A percentile compares a stretch with the other conserved stretches of the same genome.
Evolutionary conservation across 2,113 vertebrate genomes (phyloP).

Genomic region (Thunnus thynnus): DNA sequence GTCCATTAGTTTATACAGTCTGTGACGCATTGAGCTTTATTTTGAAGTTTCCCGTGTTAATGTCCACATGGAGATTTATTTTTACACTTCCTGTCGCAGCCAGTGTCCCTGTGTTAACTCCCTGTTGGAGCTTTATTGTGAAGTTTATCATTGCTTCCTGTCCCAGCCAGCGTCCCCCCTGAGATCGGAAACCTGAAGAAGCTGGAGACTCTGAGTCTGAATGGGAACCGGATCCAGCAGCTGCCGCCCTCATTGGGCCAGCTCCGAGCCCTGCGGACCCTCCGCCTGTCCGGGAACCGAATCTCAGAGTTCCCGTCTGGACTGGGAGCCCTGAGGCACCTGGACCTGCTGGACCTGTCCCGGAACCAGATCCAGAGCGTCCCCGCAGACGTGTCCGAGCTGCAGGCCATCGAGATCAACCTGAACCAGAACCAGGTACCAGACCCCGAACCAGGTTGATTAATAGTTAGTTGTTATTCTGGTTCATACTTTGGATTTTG

Average conservation of each 20-base stretch:
- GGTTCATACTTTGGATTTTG: too few relatives aligned
- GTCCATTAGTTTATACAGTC: too few relatives aligned
- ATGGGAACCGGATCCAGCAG: constrained; percentile 89
- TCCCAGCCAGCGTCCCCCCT: constrained; percentile 85
- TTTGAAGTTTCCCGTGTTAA: too few relatives aligned
- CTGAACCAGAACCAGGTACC: constrained; percentile 91
- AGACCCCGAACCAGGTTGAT: not conserved
- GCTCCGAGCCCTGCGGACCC: constrained; percentile 90
- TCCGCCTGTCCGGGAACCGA: constrained; percentile 92
- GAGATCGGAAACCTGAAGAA: constrained; percentile 96
- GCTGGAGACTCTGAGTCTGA: constrained; percentile 92
- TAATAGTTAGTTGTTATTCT: not conserved
- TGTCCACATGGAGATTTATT: too few relatives aligned
- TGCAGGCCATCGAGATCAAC: constrained; percentile 97
- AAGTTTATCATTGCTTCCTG: not conserved
- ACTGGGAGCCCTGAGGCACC: constrained; percentile 89
- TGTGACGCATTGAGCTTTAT: too few relatives aligned
- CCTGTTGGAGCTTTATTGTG: not conserved
- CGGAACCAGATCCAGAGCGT: constrained; percentile 93
- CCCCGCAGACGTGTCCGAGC: constrained; percentile 88
- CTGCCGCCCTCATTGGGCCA: constrained; percentile 89
- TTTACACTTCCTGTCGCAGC: constrained; percentile 58
- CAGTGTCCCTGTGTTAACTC: constrained; percentile 80
- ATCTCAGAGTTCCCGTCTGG: constrained; percentile 89
- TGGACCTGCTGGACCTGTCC: constrained; percentile 96